These are phyloP conservation scores for Uria lomvia DNA, from an alignment of 2,113 vertebrate species.

Conservation along the genomic window DNA sequence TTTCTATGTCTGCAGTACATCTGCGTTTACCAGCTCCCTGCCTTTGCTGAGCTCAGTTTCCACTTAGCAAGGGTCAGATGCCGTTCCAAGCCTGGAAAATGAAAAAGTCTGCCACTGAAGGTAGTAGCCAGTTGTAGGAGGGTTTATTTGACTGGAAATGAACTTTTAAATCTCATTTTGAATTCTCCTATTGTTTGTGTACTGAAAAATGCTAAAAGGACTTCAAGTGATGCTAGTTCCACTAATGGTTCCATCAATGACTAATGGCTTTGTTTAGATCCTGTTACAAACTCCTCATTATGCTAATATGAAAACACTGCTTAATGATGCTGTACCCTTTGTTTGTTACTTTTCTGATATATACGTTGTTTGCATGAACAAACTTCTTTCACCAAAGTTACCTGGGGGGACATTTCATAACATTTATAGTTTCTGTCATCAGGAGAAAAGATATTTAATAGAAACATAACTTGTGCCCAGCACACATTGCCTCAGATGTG, in stretches of 20 bases:
- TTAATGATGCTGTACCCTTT: not conserved
- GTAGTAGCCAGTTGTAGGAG: not conserved
- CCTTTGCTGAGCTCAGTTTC: not conserved
- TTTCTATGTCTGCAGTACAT: not conserved
- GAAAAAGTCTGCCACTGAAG: not conserved
- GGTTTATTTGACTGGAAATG: not conserved
- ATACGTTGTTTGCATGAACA: not conserved
- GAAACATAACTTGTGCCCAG: not conserved
- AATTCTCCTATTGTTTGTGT: not conserved
- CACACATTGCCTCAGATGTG: not conserved
- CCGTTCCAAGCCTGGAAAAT: not conserved
- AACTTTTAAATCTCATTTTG: not conserved
- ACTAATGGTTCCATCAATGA: not conserved
- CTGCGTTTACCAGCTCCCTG: not conserved
- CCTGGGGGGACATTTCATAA: not conserved
- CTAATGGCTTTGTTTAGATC: not conserved
- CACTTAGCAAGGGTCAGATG: not conserved
- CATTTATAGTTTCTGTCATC: not conserved
- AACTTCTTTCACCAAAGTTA: not conserved
- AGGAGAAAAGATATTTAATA: not conserved
- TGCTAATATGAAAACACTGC: not conserved
- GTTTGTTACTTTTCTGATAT: not conserved
- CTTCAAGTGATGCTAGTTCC: not conserved
- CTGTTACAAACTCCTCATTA: not conserved
- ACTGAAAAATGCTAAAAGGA: not conserved